Conservation (phyloP, 2,113 vertebrate genomes). For the Seriola quinqueradiata region DNA sequence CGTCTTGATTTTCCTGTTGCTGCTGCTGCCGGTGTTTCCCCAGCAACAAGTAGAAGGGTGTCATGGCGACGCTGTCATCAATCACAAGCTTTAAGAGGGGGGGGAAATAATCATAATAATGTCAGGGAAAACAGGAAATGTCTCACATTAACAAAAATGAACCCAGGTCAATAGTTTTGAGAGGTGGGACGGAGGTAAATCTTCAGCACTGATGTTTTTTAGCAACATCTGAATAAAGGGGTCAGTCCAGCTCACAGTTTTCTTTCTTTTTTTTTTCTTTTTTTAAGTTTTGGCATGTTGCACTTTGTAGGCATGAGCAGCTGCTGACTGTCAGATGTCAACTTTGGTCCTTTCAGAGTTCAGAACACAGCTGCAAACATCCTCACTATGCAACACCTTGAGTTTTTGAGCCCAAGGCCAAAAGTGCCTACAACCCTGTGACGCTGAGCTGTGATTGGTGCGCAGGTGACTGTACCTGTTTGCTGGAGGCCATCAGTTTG, state of each 20-base stretch:
- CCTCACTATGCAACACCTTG: not conserved
- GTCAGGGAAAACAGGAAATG: not conserved
- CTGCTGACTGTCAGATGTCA: rapidly evolving
- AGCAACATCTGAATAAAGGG: not conserved
- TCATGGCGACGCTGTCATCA: conserved; percentile 90
- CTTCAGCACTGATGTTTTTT: too few species aligned
- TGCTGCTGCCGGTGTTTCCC: conserved; percentile 87
- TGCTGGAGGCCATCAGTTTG: conserved; percentile 88
- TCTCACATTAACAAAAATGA: not conserved
- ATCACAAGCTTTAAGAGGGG: conserved; percentile 84
- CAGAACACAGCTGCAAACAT: not conserved
- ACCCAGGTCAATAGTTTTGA: not conserved
- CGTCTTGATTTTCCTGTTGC: conserved; percentile 67
- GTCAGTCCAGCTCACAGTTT: not conserved
- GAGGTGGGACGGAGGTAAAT: not conserved
- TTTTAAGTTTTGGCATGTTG: too few species aligned
- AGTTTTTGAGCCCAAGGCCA: not conserved
- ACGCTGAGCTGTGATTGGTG: too few species aligned
- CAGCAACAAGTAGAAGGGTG: conserved; percentile 92
- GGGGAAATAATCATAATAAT: not conserved
- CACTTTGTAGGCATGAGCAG: not conserved
- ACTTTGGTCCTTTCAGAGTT: not conserved
- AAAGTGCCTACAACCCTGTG: not conserved
- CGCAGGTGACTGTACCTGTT: conserved; percentile 85
- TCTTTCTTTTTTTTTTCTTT: not conserved